phyloP scores from a whole-genome alignment of 1,140 invertebrate genomes.

The Heliconius hewitsoni region DNA sequence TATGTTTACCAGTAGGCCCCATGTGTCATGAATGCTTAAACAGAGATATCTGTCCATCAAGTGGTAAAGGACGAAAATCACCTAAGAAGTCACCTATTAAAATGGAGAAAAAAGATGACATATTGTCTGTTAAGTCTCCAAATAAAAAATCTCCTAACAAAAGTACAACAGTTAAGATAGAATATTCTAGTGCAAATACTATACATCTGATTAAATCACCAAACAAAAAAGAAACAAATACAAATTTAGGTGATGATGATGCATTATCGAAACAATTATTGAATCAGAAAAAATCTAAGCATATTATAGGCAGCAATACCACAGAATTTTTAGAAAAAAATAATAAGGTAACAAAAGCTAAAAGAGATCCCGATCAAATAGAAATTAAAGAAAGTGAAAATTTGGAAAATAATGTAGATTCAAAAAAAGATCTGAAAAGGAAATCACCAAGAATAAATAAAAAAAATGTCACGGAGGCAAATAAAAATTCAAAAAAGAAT shows the following conservation, averaged over 20 bases:
- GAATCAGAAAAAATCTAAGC: not conserved
- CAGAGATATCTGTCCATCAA: slow-evolving; percentile 90
- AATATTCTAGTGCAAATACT: not conserved
- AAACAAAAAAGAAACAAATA: slow-evolving; percentile 27
- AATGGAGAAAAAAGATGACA: not conserved
- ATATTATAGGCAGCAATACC: not conserved
- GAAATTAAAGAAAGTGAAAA: not conserved
- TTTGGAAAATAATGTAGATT: not conserved
- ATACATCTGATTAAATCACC: not conserved
- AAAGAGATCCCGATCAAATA: not conserved
- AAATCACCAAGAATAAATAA: slow-evolving; percentile 49
- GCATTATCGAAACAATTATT: not conserved
- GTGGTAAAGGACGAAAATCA: slow-evolving; percentile 58
- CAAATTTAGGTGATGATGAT: slow-evolving; percentile 23
- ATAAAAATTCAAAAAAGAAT: slow-evolving; percentile 28
- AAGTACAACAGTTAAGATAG: not conserved
- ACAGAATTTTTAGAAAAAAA: not conserved
- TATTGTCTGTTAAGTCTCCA: slow-evolving; percentile 41
- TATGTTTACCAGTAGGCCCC: slow-evolving; percentile 91
- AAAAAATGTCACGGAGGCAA: slow-evolving; percentile 28
- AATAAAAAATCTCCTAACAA: slow-evolving; percentile 43
- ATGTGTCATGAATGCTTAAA: slow-evolving; percentile 93
- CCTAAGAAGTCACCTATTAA: slow-evolving; percentile 43
- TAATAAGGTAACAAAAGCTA: not conserved
- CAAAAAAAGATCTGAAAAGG: slow-evolving; percentile 39